Evolutionary conservation across 1,140 invertebrate species (phyloP).

Genomic region (Nomia melanderi): DNA sequence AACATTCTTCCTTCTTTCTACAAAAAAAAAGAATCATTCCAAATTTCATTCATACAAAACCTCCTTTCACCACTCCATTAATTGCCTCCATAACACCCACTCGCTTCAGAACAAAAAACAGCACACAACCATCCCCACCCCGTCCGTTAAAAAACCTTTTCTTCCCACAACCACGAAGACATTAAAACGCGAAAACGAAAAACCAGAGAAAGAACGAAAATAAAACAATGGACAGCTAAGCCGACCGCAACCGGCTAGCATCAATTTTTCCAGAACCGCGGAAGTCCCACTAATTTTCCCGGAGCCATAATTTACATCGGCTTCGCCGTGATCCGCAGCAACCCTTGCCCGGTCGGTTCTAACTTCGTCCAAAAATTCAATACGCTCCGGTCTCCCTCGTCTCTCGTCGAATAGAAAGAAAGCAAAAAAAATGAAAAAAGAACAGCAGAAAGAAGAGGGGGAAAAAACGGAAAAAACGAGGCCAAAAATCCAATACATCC

Average conservation of each 20-base stretch:
- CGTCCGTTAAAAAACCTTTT: no score
- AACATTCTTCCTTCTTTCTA: no score
- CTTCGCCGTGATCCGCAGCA: neutral
- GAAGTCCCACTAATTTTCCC: constrained; percentile 38
- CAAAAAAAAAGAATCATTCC: no score
- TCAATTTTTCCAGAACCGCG: constrained; percentile 28
- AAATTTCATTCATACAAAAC: no score
- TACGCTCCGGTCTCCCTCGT: constrained; percentile 1
- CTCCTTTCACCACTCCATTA: no score
- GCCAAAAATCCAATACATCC: constrained; percentile 27
- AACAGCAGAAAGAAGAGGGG: constrained; percentile 2
- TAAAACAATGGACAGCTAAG: neutral
- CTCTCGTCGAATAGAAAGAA: constrained; percentile 14
- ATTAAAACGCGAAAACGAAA: no score
- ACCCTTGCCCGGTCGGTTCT: neutral
- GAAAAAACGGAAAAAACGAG: neutral
- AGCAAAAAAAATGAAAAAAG: neutral
- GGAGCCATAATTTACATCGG: constrained; percentile 26
- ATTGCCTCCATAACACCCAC: no score
- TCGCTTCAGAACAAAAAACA: no score
- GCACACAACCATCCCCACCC: no score
- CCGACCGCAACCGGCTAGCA: constrained; percentile 9
- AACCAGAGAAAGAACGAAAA: no score
- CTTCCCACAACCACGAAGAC: no score
- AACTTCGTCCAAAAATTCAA: constrained; percentile 35